A percentile compares a stretch with the other conserved stretches of the same genome.
Conservation (phyloP, 2,113 vertebrate species). For the Hystrix brachyura region DNA sequence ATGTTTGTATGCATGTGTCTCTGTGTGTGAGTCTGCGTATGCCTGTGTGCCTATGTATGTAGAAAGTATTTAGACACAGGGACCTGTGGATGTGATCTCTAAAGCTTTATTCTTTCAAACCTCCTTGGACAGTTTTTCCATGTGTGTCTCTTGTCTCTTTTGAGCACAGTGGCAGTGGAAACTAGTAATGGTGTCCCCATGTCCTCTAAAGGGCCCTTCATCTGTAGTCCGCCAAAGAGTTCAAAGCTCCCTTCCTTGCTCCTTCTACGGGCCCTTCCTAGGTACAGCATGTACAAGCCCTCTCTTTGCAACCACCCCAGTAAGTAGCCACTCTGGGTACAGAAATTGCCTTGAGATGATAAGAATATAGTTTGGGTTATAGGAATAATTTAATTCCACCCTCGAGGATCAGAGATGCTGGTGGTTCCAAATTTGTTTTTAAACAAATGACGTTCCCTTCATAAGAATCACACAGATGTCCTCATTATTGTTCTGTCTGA, state of each 20-base stretch:
- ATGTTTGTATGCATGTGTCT: too few relatives aligned
- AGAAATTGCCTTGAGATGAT: neutral
- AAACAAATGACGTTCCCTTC: neutral
- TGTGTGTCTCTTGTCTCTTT: neutral
- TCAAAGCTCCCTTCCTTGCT: neutral
- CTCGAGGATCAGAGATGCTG: neutral
- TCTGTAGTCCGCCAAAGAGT: neutral
- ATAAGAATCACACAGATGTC: neutral
- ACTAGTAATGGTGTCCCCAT: fast-evolving
- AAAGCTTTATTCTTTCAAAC: neutral
- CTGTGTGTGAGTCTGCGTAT: neutral
- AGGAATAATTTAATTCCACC: neutral
- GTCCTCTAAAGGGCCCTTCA: too few relatives aligned
- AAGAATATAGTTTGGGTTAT: neutral
- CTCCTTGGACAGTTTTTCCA: neutral
- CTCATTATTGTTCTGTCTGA: neutral
- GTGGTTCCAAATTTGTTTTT: neutral
- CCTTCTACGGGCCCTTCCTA: neutral
- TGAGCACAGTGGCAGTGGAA: neutral
- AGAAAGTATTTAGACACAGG: neutral
- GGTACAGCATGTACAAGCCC: neutral
- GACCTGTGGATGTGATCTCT: fast-evolving
- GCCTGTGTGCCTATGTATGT: neutral
- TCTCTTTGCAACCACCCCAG: neutral
- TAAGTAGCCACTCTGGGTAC: neutral